phyloP scores from a whole-genome alignment of 2,888 invertebrate genomes.

The Listrodromus nycthemerus region DNA sequence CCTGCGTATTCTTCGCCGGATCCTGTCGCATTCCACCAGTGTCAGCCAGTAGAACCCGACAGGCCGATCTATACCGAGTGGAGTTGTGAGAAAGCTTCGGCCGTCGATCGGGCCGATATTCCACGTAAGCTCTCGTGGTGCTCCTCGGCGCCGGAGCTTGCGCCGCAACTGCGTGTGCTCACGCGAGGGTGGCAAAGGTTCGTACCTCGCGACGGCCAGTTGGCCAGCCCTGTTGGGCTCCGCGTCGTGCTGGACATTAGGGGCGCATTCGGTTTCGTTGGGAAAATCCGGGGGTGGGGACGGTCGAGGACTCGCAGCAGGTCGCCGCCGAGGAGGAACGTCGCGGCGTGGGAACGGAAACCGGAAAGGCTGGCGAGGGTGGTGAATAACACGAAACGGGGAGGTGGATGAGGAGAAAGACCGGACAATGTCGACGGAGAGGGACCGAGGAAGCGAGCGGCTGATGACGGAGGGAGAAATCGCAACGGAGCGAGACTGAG shows the following conservation, averaged over 20 bases:
- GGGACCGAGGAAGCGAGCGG: conserved; percentile 1
- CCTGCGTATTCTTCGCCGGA: not conserved
- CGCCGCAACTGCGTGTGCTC: conserved; percentile 2
- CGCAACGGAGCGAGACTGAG: not conserved
- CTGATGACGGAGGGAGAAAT: conserved; percentile 16
- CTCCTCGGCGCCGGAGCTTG: conserved; percentile 38
- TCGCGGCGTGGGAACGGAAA: not conserved
- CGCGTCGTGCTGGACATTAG: not conserved
- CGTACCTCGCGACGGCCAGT: too few species aligned
- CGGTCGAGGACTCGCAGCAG: not conserved
- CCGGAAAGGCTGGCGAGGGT: not conserved
- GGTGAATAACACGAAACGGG: not conserved
- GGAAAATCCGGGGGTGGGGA: not conserved
- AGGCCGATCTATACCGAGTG: not conserved
- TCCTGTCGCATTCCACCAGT: not conserved
- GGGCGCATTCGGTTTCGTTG: conserved; percentile 3
- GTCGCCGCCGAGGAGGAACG: not conserved
- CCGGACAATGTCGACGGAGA: conserved; percentile 17
- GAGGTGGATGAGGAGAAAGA: not conserved
- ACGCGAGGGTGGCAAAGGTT: too few species aligned
- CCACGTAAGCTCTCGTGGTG: conserved; percentile 24
- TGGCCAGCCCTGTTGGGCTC: conserved; percentile 4
- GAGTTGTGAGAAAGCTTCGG: conserved; percentile 2
- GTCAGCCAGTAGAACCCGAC: not conserved
- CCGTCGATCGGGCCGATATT: not conserved